Conservation (phyloP, 1,140 invertebrate genomes). For the Ceratitis capitata region DNA sequence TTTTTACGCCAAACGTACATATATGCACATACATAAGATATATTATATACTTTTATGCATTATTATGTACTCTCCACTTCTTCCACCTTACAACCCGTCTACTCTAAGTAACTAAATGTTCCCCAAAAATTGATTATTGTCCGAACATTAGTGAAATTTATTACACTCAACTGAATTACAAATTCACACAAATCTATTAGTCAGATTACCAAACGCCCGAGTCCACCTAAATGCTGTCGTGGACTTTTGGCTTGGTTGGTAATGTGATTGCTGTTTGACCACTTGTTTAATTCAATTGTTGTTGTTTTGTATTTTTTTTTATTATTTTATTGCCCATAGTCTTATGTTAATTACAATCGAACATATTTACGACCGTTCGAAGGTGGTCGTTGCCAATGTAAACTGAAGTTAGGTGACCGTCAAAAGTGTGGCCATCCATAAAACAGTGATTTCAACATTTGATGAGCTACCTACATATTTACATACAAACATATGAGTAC, state of each 20-base stretch:
- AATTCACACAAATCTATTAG: neutral
- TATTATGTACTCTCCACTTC: neutral
- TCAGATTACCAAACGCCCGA: neutral
- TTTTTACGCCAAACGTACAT: neutral
- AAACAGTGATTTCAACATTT: neutral
- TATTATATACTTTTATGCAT: neutral
- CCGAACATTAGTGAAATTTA: constrained; percentile 7
- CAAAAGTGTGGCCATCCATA: neutral
- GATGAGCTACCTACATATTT: neutral
- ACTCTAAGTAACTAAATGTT: neutral
- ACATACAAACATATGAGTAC: too few species aligned
- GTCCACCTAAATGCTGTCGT: neutral
- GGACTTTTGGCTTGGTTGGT: neutral
- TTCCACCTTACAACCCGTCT: neutral
- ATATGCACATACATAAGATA: neutral
- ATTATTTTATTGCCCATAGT: neutral
- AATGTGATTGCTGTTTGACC: neutral
- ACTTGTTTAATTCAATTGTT: too few species aligned
- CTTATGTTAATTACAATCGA: neutral
- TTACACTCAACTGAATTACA: constrained; percentile 35
- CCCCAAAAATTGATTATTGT: neutral
- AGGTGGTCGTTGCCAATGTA: neutral
- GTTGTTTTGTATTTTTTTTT: neutral
- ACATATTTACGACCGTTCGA: neutral
- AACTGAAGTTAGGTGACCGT: neutral